These are phyloP conservation scores for Goniozus legneri DNA, from an alignment of 1,140 invertebrate species.

Conservation along the genomic window DNA sequence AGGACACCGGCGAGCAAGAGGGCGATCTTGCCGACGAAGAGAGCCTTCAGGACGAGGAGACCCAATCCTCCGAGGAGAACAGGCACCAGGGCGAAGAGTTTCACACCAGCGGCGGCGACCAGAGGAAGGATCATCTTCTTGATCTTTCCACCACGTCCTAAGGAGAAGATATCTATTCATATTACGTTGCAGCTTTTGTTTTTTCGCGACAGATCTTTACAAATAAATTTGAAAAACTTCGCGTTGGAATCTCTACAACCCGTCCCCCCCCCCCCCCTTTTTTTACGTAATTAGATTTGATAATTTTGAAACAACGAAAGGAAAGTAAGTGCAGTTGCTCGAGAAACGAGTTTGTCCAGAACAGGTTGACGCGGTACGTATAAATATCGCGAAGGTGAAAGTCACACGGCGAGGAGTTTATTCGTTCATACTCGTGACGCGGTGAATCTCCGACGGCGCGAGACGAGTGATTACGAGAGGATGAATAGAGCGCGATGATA, in stretches of 20 bases:
- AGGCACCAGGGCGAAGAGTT: conserved; percentile 66
- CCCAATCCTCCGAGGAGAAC: conserved; percentile 66
- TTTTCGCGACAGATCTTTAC: too few relatives aligned
- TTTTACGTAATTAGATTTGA: not conserved
- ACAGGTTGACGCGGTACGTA: conserved; percentile 16
- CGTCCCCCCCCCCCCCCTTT: too few relatives aligned
- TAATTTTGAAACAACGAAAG: not conserved
- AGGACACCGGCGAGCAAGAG: conserved; percentile 66
- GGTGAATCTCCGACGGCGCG: conserved; percentile 28
- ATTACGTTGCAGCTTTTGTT: too few relatives aligned
- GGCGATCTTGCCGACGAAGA: conserved; percentile 72
- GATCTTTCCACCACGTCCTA: conserved; percentile 55
- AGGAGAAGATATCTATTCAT: too few relatives aligned
- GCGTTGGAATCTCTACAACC: too few relatives aligned
- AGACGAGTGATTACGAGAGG: conserved; percentile 8
- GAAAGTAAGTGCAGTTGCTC: conserved; percentile 17
- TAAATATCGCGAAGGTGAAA: conserved; percentile 37
- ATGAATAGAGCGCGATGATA: not conserved
- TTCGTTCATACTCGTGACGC: conserved; percentile 29
- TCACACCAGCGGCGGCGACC: conserved; percentile 63
- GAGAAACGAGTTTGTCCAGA: conserved; percentile 26
- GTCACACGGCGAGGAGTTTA: conserved; percentile 25
- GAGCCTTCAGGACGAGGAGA: conserved; percentile 70
- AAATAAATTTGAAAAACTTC: too few relatives aligned
- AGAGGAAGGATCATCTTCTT: conserved; percentile 69